A percentile compares a stretch with the other conserved stretches of the same genome.
Conservation (phyloP, 2,888 invertebrate species). For the Hybos culiciformis region DNA sequence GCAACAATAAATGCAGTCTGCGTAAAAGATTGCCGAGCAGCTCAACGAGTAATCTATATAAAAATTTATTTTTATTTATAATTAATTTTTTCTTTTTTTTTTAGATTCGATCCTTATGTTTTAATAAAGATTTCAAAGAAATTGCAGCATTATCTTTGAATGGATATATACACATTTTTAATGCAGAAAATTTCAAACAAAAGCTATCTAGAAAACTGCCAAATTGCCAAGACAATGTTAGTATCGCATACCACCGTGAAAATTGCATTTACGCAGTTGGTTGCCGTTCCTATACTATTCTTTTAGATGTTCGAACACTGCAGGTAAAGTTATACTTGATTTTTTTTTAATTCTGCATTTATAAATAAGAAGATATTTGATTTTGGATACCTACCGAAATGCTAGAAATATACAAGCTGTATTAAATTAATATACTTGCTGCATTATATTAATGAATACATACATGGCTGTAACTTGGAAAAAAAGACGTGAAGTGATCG, state of each 20-base stretch:
- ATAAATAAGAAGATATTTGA: neutral
- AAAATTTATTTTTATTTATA: neutral
- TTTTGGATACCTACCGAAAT: neutral
- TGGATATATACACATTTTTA: constrained; percentile 89
- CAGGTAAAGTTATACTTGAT: constrained; percentile 43
- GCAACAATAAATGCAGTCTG: constrained; percentile 51
- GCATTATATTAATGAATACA: constrained; percentile 1
- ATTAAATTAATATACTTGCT: neutral
- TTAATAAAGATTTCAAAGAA: constrained; percentile 73
- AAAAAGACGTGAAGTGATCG: too few species aligned
- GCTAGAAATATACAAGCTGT: neutral
- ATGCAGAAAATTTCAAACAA: constrained; percentile 77
- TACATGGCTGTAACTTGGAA: too few species aligned
- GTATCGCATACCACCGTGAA: constrained; percentile 72
- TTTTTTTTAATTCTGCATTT: neutral
- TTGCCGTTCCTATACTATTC: constrained; percentile 80
- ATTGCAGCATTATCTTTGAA: constrained; percentile 84
- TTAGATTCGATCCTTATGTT: constrained; percentile 68
- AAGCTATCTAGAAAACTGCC: constrained; percentile 75
- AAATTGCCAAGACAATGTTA: constrained; percentile 85
- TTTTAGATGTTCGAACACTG: constrained; percentile 77
- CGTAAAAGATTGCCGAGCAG: constrained; percentile 67
- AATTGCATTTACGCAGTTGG: constrained; percentile 89
- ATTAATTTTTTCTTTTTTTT: neutral
- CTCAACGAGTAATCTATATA: constrained; percentile 38